Evolutionary conservation across 2,888 invertebrate species (phyloP).

Genomic region (Sphinx pinastri): DNA sequence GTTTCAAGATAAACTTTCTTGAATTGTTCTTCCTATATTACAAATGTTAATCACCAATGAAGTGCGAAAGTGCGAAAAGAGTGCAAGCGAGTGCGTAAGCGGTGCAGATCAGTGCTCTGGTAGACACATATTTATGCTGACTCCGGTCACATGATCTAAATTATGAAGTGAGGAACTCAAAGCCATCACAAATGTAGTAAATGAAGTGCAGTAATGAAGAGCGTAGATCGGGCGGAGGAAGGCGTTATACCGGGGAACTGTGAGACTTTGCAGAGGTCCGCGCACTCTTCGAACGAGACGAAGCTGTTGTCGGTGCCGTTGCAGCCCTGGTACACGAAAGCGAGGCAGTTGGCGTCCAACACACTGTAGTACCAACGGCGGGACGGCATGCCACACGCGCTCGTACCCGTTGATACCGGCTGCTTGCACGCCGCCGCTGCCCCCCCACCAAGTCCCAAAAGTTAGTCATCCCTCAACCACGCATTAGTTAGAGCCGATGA

Average conservation of each 20-base stretch:
- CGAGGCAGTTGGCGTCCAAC: slow-evolving; percentile 87
- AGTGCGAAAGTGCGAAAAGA: slow-evolving; percentile 41
- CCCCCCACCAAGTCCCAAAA: slow-evolving; percentile 38
- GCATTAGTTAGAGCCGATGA: not conserved
- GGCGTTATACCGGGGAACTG: slow-evolving; percentile 43
- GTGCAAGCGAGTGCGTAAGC: slow-evolving; percentile 42
- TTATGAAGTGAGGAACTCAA: not conserved
- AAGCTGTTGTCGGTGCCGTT: slow-evolving; percentile 95
- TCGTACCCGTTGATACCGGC: slow-evolving; percentile 52
- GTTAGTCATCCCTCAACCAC: slow-evolving; percentile 39
- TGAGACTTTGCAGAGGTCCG: slow-evolving; percentile 55
- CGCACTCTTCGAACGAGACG: slow-evolving; percentile 88
- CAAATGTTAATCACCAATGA: not conserved
- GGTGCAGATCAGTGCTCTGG: slow-evolving; percentile 31
- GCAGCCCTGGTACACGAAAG: slow-evolving; percentile 94
- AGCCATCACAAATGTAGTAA: not conserved
- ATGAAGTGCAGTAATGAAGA: slow-evolving; percentile 3
- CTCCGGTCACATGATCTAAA: slow-evolving; percentile 15
- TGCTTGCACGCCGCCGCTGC: slow-evolving; percentile 67
- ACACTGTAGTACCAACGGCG: slow-evolving; percentile 91
- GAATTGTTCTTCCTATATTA: not conserved
- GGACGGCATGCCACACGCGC: slow-evolving; percentile 53
- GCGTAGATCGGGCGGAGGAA: slow-evolving; percentile 31
- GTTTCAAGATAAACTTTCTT: too few relatives aligned
- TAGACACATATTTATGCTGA: slow-evolving; percentile 18